phyloP scores from a whole-genome alignment of 2,888 invertebrate genomes.

The Stenoptilia bipunctidactyla region DNA sequence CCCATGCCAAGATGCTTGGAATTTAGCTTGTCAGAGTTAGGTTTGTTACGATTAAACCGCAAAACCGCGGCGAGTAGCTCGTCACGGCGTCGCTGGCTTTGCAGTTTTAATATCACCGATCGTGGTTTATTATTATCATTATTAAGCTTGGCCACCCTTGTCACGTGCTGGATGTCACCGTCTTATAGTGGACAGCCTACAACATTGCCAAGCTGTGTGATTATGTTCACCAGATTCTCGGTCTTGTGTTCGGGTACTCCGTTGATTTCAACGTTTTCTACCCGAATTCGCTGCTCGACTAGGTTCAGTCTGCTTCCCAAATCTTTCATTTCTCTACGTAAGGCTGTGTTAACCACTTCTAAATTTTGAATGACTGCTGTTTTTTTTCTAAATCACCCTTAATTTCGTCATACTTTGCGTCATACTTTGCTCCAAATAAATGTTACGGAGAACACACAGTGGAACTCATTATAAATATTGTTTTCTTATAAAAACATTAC shows the following conservation, averaged over 20 bases:
- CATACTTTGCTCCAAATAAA: too few species aligned
- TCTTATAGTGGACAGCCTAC: neutral
- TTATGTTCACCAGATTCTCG: neutral
- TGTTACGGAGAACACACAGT: too few species aligned
- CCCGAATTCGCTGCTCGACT: too few species aligned
- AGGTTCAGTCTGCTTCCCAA: too few species aligned
- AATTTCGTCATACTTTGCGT: too few species aligned
- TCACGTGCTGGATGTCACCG: neutral
- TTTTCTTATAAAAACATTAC: too few species aligned
- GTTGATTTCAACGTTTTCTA: too few species aligned
- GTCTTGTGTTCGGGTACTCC: neutral
- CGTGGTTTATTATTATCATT: neutral
- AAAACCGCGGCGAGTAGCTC: neutral
- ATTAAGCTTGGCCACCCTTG: neutral
- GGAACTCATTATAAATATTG: too few species aligned
- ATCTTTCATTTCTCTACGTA: too few species aligned
- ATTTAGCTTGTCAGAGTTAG: neutral
- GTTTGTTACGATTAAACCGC: neutral
- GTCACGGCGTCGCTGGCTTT: conserved; percentile 1
- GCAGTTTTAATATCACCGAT: neutral
- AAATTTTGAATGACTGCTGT: too few species aligned
- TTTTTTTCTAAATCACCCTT: too few species aligned
- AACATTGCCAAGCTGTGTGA: neutral
- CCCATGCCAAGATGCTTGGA: neutral
- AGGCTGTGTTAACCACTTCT: too few species aligned